These are phyloP conservation scores for Plagodis dolabraria DNA, from an alignment of 2,888 invertebrate species.

Conservation along the genomic window DNA sequence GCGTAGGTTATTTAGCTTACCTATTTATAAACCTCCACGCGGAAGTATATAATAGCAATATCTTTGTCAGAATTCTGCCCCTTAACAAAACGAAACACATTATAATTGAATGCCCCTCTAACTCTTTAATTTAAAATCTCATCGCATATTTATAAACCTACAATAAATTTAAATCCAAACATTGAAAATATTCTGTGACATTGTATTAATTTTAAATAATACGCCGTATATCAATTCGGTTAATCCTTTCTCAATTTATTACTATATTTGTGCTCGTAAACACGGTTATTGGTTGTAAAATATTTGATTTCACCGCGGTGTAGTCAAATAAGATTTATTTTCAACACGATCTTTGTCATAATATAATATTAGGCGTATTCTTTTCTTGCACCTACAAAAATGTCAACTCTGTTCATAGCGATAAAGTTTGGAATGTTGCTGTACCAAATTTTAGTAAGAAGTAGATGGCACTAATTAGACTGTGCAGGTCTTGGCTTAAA, in stretches of 20 bases:
- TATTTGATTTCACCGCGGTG: constrained; percentile 15
- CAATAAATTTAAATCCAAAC: constrained; percentile 26
- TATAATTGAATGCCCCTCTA: background rate
- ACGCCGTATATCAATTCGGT: constrained; percentile 18
- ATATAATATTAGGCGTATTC: too few species aligned
- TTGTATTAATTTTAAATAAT: constrained; percentile 29
- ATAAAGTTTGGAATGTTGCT: too few species aligned
- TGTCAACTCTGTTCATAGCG: too few species aligned
- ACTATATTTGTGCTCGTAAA: constrained; percentile 19
- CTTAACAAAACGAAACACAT: background rate
- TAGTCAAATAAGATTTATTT: background rate
- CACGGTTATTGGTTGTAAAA: constrained; percentile 14
- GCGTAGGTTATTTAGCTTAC: too few species aligned
- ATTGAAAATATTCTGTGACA: constrained; percentile 24
- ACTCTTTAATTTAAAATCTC: constrained; percentile 22
- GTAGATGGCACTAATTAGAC: too few species aligned
- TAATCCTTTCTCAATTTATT: constrained; percentile 30
- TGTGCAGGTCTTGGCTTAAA: too few species aligned
- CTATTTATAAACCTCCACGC: too few species aligned
- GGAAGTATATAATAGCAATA: too few species aligned
- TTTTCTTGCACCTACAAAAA: too few species aligned
- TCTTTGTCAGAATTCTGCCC: background rate
- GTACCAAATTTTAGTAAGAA: too few species aligned
- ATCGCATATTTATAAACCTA: constrained; percentile 23
- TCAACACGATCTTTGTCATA: background rate